phyloP scores from a whole-genome alignment of 1,140 invertebrate genomes.

The Micrasema longulum region DNA sequence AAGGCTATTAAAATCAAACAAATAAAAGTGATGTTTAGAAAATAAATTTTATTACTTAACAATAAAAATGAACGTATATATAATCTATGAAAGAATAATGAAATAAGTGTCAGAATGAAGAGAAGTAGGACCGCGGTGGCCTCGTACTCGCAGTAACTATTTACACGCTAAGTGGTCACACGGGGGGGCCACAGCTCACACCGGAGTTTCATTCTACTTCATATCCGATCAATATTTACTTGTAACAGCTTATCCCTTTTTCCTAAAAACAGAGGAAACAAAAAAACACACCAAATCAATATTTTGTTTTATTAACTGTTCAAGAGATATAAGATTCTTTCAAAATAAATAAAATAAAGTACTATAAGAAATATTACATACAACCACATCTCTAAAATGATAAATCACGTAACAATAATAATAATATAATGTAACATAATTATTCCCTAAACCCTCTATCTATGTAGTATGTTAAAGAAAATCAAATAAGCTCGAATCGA shows the following conservation, averaged over 20 bases:
- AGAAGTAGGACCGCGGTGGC: conserved; percentile 19
- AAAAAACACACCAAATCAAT: conserved; percentile 43
- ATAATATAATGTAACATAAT: conserved; percentile 30
- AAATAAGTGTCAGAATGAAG: conserved; percentile 35
- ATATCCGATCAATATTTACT: neutral
- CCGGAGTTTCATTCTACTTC: neutral
- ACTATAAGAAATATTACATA: conserved; percentile 1
- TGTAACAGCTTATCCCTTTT: conserved; percentile 38
- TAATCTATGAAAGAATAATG: conserved; percentile 41
- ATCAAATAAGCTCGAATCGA: conserved; percentile 19
- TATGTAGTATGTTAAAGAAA: conserved; percentile 2
- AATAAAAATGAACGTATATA: conserved; percentile 37
- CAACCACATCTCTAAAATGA: conserved; percentile 22
- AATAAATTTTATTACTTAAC: conserved; percentile 39
- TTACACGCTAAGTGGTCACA: conserved; percentile 24
- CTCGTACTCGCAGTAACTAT: conserved; percentile 22
- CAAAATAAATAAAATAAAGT: conserved; percentile 26
- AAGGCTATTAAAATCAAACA: conserved; percentile 15
- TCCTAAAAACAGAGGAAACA: conserved; percentile 43
- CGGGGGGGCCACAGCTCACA: conserved; percentile 2
- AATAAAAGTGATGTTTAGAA: conserved; percentile 27
- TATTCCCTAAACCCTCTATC: conserved; percentile 35
- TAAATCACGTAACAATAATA: neutral
- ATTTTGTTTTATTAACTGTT: conserved; percentile 43
- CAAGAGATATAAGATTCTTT: conserved; percentile 39